Percentiles rank a stretch among this genome's conserved stretches.
Evolutionary conservation across 2,888 invertebrate genomes (phyloP).

Genomic region (Augiades crinisus): DNA sequence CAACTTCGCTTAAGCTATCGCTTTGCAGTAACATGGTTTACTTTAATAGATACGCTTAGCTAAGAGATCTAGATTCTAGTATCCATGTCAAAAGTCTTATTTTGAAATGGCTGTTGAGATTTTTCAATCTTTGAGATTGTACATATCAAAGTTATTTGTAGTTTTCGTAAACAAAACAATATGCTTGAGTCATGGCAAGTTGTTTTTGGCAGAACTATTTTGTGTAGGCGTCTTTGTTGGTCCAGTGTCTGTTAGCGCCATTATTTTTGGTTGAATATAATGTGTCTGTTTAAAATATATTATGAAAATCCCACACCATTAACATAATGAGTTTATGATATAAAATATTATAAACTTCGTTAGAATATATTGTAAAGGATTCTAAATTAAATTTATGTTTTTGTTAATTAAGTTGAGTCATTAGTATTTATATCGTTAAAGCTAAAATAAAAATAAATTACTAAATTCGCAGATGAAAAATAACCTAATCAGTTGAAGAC

Average conservation of each 20-base stretch:
- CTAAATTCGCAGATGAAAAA: no score
- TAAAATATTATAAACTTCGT: not conserved
- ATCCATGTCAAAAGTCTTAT: not conserved
- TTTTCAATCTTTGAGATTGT: not conserved
- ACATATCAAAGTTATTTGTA: constrained; percentile 1
- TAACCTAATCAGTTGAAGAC: no score
- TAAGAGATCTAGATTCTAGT: not conserved
- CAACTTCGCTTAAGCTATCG: not conserved
- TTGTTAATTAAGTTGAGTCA: no score
- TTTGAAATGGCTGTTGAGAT: not conserved
- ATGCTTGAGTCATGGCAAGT: constrained; percentile 16
- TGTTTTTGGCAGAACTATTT: constrained; percentile 21
- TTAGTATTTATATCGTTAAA: no score
- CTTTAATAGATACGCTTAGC: not conserved
- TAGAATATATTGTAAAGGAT: no score
- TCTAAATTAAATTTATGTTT: no score
- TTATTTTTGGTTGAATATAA: constrained; percentile 11
- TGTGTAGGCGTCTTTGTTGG: constrained; percentile 20
- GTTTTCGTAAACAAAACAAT: constrained; percentile 7
- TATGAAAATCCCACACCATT: not conserved
- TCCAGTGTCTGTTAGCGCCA: constrained; percentile 8
- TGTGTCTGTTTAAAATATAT: constrained; percentile 7
- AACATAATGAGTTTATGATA: not conserved
- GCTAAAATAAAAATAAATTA: no score
- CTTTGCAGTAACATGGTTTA: constrained; percentile 2